Evolutionary conservation across 2,797 vertebrate species (phyloP), one percentile per base, ranked within the genome.

Genomic region (Peromyscus attwateri): DNA sequence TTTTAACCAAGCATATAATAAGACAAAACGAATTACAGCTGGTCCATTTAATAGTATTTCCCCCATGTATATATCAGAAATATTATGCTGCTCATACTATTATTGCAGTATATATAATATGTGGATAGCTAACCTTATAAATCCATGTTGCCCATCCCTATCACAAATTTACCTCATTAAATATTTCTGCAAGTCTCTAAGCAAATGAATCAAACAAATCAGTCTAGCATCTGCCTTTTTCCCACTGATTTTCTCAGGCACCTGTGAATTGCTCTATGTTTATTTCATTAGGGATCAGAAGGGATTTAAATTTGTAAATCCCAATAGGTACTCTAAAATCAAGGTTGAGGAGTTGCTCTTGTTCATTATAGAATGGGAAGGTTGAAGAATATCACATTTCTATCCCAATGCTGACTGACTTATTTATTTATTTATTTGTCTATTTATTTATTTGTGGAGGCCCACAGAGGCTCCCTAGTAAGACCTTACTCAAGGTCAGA

Each of bases 1-100:
- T 98, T 97, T 96, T 96, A 97, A 97, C 87, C 37, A 94, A 94
- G 70, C 75, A 88, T 84, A 76, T 95, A 96, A 94, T 88, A 95
- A 96, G 71, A 92, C 91, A 96, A 96, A 97, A 92, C 16, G 64
- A 97, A 96, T 97, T 96, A 88, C 40, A 95, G 76, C 49, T 82
- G 60, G 77, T 68, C 75, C 34, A 52, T 75, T 95, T 97, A 94
- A 96, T 52, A 93, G 57, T 34, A 89, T 96, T 96, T 95, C 46
- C 31, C 55, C 49, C 29, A 43, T 76, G 71, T 46, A 96, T 27
- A 55, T 68, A 87, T 89, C 92, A 96, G 83, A 97, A 95, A 92
- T 95, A 90, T 89, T 84, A 90, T 82, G 82, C 12, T 82, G 57
- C 27, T 93, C 66, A 60, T 46, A 31, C 8, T 49, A 49, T 76